Evolutionary conservation across 2,113 vertebrate species (phyloP).

Genomic region (Enhydra lutris): DNA sequence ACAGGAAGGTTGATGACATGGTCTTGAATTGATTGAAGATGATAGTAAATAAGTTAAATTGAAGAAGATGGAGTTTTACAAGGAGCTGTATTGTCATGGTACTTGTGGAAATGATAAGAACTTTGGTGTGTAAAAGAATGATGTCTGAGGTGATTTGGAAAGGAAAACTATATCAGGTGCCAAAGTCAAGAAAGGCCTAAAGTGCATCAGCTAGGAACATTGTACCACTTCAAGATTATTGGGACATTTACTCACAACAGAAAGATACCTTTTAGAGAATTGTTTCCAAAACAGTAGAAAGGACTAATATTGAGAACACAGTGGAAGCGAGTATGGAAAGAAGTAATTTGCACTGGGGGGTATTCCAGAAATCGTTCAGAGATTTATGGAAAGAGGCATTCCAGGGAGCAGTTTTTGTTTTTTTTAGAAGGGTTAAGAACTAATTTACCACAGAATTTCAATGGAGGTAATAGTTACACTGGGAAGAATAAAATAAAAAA

Average conservation of each 20-base stretch:
- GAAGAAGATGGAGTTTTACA: background rate
- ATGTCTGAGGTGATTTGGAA: background rate
- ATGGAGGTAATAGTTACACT: background rate
- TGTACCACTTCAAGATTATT: background rate
- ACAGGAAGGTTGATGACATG: background rate
- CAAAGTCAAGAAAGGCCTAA: background rate
- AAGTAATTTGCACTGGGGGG: background rate
- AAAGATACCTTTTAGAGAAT: background rate
- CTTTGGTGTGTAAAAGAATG: background rate
- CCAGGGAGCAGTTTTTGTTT: background rate
- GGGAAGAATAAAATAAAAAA: background rate
- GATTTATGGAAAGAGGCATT: background rate
- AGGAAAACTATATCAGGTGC: background rate
- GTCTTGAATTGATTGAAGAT: background rate
- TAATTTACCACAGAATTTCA: background rate
- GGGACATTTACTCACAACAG: background rate
- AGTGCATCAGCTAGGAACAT: background rate
- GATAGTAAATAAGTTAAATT: background rate
- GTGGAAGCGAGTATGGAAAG: background rate
- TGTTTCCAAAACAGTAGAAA: background rate
- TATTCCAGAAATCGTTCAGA: background rate
- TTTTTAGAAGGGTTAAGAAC: background rate
- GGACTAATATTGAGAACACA: background rate
- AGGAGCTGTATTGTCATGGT: background rate
- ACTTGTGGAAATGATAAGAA: slow-evolving; percentile 24